Evolutionary conservation across 2,797 vertebrate genomes (phyloP).

Genomic region (Ctenopoma multispine): DNA sequence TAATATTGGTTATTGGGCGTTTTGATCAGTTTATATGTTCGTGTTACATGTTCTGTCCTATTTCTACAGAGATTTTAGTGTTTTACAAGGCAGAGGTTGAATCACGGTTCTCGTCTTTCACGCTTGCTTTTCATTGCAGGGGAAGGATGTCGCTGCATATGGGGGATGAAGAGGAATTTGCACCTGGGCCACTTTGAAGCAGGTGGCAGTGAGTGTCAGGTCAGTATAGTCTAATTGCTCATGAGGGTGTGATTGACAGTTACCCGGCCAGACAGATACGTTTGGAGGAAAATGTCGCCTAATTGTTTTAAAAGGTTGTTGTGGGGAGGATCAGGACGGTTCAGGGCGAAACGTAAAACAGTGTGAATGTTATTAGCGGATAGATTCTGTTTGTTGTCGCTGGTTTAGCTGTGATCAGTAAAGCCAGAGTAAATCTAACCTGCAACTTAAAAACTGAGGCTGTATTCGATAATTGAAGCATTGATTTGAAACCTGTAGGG

Average conservation of each 20-base stretch:
- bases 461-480: too few relatives aligned
- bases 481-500: not conserved
- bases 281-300: conserved; percentile 15
- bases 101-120: conserved; percentile 44
- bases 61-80: conserved; percentile 8
- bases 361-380: not conserved
- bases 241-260: conserved; percentile 63
- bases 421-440: not conserved
- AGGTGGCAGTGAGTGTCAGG: conserved; percentile 63
- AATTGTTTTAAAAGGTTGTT: conserved; percentile 17
- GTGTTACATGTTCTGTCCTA: not conserved
- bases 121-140: conserved; percentile 31
- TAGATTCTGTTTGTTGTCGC: not conserved
- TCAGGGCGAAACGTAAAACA: not conserved
- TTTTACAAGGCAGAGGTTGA: conserved; percentile 21
- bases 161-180: conserved; percentile 54
- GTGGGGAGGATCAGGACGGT: not conserved
- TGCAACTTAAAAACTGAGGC: not conserved
- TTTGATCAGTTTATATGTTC: not conserved
- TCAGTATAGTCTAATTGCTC: conserved; percentile 18
- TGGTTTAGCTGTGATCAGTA: not conserved
- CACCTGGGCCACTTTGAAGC: conserved; percentile 71
- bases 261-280: conserved; percentile 35
- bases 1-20: not conserved
- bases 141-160: conserved; percentile 32